phyloP scores from a whole-genome alignment of 1,140 invertebrate genomes.

The Meloidogyne hapla region DNA sequence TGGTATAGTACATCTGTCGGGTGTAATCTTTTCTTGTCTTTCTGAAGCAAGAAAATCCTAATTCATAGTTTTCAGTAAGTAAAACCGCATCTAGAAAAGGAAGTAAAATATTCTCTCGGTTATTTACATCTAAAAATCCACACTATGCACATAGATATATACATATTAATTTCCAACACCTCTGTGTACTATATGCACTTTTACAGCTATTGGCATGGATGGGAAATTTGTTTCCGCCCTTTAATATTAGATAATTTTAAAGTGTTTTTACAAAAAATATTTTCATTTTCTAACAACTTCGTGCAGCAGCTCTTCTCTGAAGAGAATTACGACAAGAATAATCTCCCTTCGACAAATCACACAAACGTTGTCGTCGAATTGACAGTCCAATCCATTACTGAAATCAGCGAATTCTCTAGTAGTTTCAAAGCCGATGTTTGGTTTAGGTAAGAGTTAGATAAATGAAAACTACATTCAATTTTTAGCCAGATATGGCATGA shows the following conservation, averaged over 20 bases:
- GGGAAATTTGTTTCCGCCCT: not conserved
- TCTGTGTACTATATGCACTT: too few relatives aligned
- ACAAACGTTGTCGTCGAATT: constrained; percentile 60
- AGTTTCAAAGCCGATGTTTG: constrained; percentile 62
- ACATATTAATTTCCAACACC: too few relatives aligned
- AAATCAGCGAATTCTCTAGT: constrained; percentile 60
- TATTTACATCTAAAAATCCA: too few relatives aligned
- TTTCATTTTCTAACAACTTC: not conserved
- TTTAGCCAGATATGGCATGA: constrained; percentile 57
- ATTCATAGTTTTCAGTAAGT: too few relatives aligned
- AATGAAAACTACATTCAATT: not conserved
- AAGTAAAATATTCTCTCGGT: too few relatives aligned
- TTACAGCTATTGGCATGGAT: too few relatives aligned
- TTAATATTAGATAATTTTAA: constrained; percentile 1
- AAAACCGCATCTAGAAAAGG: too few relatives aligned
- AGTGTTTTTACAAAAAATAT: not conserved
- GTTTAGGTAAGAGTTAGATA: constrained; percentile 38
- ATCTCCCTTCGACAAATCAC: constrained; percentile 56
- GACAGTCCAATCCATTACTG: constrained; percentile 62
- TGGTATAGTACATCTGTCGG: not conserved
- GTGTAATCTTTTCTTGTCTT: not conserved
- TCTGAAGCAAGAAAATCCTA: too few relatives aligned
- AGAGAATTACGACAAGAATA: constrained; percentile 61
- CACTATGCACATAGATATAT: too few relatives aligned
- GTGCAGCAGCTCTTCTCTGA: constrained; percentile 57